Percentiles rank a stretch among this genome's conserved stretches.
phyloP scores from a whole-genome alignment of 2,113 vertebrate species.

The Sceloporus undulatus region DNA sequence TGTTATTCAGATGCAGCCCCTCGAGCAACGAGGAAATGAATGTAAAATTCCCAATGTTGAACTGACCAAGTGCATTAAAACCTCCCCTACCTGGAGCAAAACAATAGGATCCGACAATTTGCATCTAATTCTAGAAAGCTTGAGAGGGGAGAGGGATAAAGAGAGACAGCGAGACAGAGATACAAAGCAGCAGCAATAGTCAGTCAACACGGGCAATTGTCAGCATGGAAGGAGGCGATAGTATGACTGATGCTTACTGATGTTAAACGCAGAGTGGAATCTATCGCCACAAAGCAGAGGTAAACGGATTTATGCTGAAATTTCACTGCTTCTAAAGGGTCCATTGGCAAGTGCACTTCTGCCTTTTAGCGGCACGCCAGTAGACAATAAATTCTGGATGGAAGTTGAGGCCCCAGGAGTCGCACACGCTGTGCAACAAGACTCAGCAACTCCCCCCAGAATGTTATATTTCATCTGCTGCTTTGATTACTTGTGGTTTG shows the following conservation, averaged over 20 bases:
- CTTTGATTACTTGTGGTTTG: slow-evolving; percentile 59
- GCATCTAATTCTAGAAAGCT: slow-evolving; percentile 45
- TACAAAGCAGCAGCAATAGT: slow-evolving; percentile 21
- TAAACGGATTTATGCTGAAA: slow-evolving; percentile 62
- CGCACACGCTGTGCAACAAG: slow-evolving; percentile 49
- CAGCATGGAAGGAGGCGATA: slow-evolving; percentile 14
- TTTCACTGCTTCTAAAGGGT: slow-evolving; percentile 61
- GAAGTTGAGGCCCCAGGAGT: slow-evolving; percentile 49
- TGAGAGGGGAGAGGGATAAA: not conserved
- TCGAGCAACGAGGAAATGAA: slow-evolving; percentile 66
- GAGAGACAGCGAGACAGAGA: not conserved
- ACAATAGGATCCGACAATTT: slow-evolving; percentile 4
- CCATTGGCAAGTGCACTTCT: slow-evolving; percentile 26
- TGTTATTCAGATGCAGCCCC: slow-evolving; percentile 65
- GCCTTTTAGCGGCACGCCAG: slow-evolving; percentile 56
- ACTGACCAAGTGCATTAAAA: slow-evolving; percentile 46
- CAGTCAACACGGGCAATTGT: not conserved
- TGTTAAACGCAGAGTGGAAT: slow-evolving; percentile 48
- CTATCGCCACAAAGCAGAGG: slow-evolving; percentile 54
- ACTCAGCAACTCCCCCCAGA: slow-evolving; percentile 35
- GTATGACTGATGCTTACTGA: slow-evolving; percentile 6
- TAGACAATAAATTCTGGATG: slow-evolving; percentile 61
- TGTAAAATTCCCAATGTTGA: slow-evolving; percentile 53
- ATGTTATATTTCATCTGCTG: slow-evolving; percentile 62
- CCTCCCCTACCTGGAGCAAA: slow-evolving; percentile 27